Evolutionary conservation across 2,113 vertebrate genomes (phyloP), one percentile per base, ranked within the genome.

Genomic region (Cheirogaleus medius): DNA sequence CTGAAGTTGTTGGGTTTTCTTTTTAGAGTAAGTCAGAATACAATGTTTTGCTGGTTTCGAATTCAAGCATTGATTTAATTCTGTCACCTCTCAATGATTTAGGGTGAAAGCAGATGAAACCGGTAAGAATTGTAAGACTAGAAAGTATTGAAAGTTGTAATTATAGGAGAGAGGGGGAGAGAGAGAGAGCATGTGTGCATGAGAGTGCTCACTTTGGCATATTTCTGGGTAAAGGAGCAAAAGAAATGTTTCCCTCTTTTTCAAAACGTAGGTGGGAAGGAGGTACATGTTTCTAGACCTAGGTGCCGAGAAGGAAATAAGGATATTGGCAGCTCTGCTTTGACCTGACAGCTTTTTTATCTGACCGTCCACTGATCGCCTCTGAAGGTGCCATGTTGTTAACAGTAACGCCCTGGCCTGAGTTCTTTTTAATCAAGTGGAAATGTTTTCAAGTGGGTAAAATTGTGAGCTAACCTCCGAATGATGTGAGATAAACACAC

Each of bases 1-100:
- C 96, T 90, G 98, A 96, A 82, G 84, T 63, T 23, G 58, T 82
- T 97, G 98, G 97, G 96, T 97, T 91, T 85, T 54, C 64, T 88
- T 98, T 98, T 97, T 93, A 96, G 94, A 98, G 98, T 97, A 97
- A 98, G 94, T 97, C 92, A 91, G 91, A 93, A 97, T 97, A 97
- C 95, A 98, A 95, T 98, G 97, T 97, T 97, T 97, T 97, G 91
- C 95, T 96, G 95, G 92, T 98, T 98, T 98, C 96, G 97, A 96
- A 98, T 98, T 91, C 89, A 96, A 96, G 80, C 44, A 91, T 82
- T 94, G 93, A 98, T 97, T 98, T 98, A 97, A 98, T 98, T 98
- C 60, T 82, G 92, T 96, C 95, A 69, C 64, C 90, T 98, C 95
- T 97, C 94, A 63, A n/a, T 93, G 97, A 91, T 96, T 97, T 87